Evolutionary conservation across 2,888 invertebrate genomes (phyloP).

Genomic region (Ferrisia virgata): DNA sequence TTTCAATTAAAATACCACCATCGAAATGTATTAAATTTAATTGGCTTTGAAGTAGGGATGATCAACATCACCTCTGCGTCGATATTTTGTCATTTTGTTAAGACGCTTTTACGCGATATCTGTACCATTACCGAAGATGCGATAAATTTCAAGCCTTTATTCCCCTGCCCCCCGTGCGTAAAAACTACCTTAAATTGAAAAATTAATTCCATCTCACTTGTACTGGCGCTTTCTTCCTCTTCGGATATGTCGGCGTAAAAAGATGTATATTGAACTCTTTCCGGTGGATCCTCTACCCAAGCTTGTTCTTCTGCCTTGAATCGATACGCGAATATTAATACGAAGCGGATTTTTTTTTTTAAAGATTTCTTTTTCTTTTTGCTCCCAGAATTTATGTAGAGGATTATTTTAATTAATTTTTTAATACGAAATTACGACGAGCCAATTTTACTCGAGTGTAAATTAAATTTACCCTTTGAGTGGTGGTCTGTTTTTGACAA

Average conservation of each 20-base stretch:
- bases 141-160: background rate
- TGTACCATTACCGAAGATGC: background rate
- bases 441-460: background rate
- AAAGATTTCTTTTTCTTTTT: too few species aligned
- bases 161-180: background rate
- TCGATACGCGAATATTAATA: background rate
- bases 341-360: background rate
- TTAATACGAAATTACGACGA: background rate
- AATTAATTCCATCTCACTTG: conserved; percentile 49
- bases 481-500: background rate
- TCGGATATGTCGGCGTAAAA: conserved; percentile 69
- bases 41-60: background rate
- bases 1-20: conserved; percentile 1
- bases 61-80: background rate
- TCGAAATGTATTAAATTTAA: conserved; percentile 25
- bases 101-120: background rate
- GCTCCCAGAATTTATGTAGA: too few species aligned
- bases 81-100: background rate
- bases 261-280: conserved; percentile 70
- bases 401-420: background rate
- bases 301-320: conserved; percentile 65
- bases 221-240: conserved; percentile 73
- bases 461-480: background rate
- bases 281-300: conserved; percentile 82
- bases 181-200: background rate